Conservation (phyloP, 2,113 vertebrate species). For the Greenwoodochromis staneri region DNA sequence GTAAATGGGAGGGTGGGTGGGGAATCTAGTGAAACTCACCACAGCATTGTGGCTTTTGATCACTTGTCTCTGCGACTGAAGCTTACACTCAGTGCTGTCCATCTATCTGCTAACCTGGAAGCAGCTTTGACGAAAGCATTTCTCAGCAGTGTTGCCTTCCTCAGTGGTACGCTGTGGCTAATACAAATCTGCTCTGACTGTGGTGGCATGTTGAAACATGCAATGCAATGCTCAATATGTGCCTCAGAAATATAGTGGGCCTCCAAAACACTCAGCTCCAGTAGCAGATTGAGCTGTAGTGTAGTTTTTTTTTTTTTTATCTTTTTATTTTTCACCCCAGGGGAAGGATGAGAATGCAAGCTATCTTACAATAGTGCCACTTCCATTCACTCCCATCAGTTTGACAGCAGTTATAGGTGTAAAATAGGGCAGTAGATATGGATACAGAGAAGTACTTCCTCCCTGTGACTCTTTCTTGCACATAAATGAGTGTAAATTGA, state of each 20-base stretch:
- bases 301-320: rapidly evolving
- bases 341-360: neutral
- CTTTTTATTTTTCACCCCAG: neutral
- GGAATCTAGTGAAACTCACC: neutral
- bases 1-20: neutral
- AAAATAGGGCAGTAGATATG: neutral
- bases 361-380: neutral
- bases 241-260: neutral
- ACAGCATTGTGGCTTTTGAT: neutral
- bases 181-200: neutral
- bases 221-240: neutral
- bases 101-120: neutral
- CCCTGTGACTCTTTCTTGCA: neutral
- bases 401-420: neutral
- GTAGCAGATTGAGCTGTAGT: neutral
- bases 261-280: neutral
- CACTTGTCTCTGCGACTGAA: neutral
- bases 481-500: neutral
- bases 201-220: constrained; percentile 32
- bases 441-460: neutral
- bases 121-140: neutral
- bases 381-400: neutral
- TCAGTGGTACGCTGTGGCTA: neutral
- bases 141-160: neutral
- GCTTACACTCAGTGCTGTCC: neutral